These are phyloP conservation scores for Volucella bombylans DNA, from an alignment of 2,888 invertebrate species.

Conservation along the genomic window DNA sequence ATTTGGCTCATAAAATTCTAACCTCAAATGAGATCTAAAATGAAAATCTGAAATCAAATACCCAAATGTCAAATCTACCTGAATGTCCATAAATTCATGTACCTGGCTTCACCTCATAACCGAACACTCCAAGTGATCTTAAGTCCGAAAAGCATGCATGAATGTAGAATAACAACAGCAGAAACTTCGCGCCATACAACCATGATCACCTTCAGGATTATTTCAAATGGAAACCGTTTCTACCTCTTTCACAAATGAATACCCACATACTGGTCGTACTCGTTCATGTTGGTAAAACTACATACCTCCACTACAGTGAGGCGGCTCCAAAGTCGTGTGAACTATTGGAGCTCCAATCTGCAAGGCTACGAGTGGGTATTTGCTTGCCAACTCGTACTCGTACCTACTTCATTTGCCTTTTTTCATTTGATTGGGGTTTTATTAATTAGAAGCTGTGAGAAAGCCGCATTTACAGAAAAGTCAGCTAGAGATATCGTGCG, in stretches of 20 bases:
- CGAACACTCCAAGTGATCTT: constrained; percentile 7
- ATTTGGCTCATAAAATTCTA: constrained; percentile 16
- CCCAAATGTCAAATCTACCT: constrained; percentile 47
- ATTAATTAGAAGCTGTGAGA: constrained; percentile 63
- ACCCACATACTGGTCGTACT: constrained; percentile 22
- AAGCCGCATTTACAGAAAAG: constrained; percentile 42
- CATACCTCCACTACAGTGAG: neutral
- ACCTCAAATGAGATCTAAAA: constrained; percentile 12
- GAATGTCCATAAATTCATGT: neutral
- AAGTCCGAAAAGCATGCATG: neutral
- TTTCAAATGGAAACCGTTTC: constrained; percentile 61
- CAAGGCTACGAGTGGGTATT: constrained; percentile 53
- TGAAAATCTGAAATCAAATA: neutral
- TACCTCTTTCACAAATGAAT: constrained; percentile 38
- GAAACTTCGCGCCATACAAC: constrained; percentile 26
- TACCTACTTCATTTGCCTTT: neutral
- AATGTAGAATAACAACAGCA: constrained; percentile 10
- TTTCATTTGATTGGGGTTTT: constrained; percentile 24
- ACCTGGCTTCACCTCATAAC: neutral
- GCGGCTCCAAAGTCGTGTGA: constrained; percentile 50
- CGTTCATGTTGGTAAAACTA: neutral
- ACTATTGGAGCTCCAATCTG: constrained; percentile 45
- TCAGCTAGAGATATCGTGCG: constrained; percentile 19
- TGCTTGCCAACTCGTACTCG: constrained; percentile 9
- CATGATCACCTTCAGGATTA: constrained; percentile 60